A percentile compares a stretch with the other conserved stretches of the same genome.
These are phyloP conservation scores for Dicrurus megarhynchus DNA, from an alignment of 2,113 vertebrate species.

Conservation along the genomic window DNA sequence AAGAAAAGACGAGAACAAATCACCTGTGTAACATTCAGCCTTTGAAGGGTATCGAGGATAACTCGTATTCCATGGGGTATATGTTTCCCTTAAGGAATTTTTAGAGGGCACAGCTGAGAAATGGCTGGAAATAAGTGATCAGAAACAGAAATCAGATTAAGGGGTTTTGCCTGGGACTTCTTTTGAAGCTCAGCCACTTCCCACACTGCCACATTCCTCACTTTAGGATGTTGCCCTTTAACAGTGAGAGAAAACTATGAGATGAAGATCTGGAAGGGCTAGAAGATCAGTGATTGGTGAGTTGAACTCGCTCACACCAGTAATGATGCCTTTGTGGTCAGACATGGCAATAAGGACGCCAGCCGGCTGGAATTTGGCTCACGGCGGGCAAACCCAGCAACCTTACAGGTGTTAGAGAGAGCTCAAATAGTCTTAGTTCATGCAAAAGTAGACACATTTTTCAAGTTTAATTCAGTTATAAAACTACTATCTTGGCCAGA, in stretches of 20 bases:
- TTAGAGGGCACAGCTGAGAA: neutral
- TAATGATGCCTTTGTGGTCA: neutral
- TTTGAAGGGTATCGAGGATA: neutral
- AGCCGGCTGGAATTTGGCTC: neutral
- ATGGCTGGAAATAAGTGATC: neutral
- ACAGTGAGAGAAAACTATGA: neutral
- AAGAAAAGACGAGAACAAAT: neutral
- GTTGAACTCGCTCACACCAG: neutral
- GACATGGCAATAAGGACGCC: fast-evolving
- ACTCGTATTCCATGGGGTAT: neutral
- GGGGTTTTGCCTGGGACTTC: neutral
- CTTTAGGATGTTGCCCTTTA: neutral
- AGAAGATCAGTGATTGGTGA: neutral
- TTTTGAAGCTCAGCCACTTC: neutral
- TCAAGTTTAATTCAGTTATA: neutral
- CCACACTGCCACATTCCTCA: neutral
- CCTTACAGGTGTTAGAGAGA: neutral
- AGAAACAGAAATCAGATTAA: neutral
- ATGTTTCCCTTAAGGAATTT: neutral
- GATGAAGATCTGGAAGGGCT: neutral
- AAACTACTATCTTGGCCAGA: neutral
- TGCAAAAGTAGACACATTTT: neutral
- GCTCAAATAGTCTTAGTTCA: neutral
- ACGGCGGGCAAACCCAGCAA: neutral
- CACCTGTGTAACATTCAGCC: neutral